Base-by-base conservation (phyloP, 1,140 invertebrate genomes). In the Schmidtea mediterranea region DNA sequence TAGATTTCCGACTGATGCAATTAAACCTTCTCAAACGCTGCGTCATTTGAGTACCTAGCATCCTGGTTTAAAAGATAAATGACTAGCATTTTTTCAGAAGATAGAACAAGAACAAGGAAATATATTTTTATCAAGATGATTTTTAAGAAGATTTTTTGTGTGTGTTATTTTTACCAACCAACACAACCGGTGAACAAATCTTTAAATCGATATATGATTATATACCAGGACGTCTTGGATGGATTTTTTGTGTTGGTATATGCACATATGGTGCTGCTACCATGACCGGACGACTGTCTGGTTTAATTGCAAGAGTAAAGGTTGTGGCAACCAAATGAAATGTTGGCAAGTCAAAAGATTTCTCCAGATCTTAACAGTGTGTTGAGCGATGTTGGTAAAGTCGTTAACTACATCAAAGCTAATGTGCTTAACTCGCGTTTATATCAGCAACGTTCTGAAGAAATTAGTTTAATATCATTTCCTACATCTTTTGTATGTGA, bases 201-300 rank as follows among this genome's bases (percentile, higher is more conserved):
- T 49, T 55, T 46, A 51, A 53, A 18, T 38, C 47, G 32, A 15
- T 55, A 19, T 32, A 52, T 54, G 37, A 22, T 50, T 50, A 46
- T 45, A 43, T 50, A 50, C 15, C 46, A 41, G 38, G 16, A 50
- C 9, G 50, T 49, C 21, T 55, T 37, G 43, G 48, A 22, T 55
- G 52, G 47, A 38, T 15, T 9, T 49, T 37, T 49, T 55, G 51
- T 53, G 46, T 55, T 45, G 47, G 51, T 36, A 50, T 54, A 21
- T 54, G 51, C 32, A 56, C 54, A 43, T 51, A 56, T 51, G 54
- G 51, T 48, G 54, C 55, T 43, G 52, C 48, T 46, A 40, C 53
- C 36, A 54, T 54, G 55, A 50, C 48, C 45, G 54, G 45, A 41
- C n/a, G 43, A n/a, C 38, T 49, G 23, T 49, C 36, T 46, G 54